Conservation (phyloP, 2,888 invertebrate genomes). For the Gisinianus flammeolus region DNA sequence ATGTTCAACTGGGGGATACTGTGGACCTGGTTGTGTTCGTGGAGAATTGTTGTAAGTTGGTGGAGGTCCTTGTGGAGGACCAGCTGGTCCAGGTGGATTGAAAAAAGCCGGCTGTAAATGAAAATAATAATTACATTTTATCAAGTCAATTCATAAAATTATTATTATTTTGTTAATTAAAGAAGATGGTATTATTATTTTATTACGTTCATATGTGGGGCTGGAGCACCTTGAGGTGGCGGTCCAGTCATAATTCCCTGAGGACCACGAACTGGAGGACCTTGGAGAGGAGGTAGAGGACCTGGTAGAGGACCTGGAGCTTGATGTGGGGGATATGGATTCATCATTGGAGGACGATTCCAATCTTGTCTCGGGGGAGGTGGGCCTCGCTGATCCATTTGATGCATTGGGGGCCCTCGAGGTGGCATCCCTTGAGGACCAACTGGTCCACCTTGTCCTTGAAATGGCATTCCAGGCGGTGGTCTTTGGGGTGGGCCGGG, state of each 20-base stretch:
- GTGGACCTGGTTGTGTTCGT: constrained; percentile 49
- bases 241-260: constrained; percentile 63
- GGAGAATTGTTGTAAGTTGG: constrained; percentile 58
- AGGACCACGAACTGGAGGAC: constrained; percentile 49
- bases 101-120: constrained; percentile 80
- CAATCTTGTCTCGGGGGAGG: constrained; percentile 73
- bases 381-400: constrained; percentile 62
- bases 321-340: constrained; percentile 62
- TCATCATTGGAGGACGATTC: constrained; percentile 71
- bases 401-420: constrained; percentile 56
- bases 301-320: constrained; percentile 32
- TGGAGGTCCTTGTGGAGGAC: constrained; percentile 64
- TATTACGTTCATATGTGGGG: constrained; percentile 95
- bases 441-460: constrained; percentile 48
- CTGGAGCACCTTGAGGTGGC: constrained; percentile 70
- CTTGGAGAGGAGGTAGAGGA: constrained; percentile 2
- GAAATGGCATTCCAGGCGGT: constrained; percentile 52
- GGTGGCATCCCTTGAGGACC: constrained; percentile 61
- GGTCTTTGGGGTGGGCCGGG: constrained; percentile 60
- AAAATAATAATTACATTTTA: constrained; percentile 64
- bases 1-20: constrained; percentile 58
- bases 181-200: no score
- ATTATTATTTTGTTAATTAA: no score
- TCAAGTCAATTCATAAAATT: no score
- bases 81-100: constrained; percentile 73